These are phyloP conservation scores for Clarias macrocephalus DNA, from an alignment of 2,113 vertebrate species.

Conservation along the genomic window DNA sequence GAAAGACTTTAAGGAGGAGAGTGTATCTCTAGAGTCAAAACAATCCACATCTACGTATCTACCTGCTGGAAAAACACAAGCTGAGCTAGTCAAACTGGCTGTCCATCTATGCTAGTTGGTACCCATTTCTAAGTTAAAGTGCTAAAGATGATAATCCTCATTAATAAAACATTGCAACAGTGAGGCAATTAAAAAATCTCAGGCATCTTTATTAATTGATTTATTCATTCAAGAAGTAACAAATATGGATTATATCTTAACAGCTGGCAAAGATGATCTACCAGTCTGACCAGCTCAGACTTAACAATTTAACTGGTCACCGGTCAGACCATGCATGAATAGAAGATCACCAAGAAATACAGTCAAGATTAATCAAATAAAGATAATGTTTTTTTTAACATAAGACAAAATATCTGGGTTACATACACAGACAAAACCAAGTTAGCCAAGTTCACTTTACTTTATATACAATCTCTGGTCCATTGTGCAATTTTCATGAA, in stretches of 20 bases:
- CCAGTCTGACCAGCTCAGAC: not conserved
- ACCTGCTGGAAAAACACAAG: not conserved
- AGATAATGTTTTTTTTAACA: not conserved
- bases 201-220: not conserved
- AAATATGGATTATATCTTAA: not conserved
- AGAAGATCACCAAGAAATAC: not conserved
- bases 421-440: not conserved
- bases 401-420: not conserved
- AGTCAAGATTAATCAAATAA: not conserved
- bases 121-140: not conserved
- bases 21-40: not conserved
- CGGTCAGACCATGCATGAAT: not conserved
- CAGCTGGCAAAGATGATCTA: not conserved
- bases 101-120: too few species aligned
- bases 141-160: not conserved
- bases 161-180: not conserved
- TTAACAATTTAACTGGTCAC: not conserved
- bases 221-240: not conserved
- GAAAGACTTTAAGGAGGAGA: not conserved
- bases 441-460: not conserved
- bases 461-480: not conserved
- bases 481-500: not conserved
- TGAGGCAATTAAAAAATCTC: not conserved
- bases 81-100: not conserved
- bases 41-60: not conserved